Evolutionary conservation across 35 echinoderm and acorn worm genomes (phyloP).

Genomic region (Apostichopus californicus): DNA sequence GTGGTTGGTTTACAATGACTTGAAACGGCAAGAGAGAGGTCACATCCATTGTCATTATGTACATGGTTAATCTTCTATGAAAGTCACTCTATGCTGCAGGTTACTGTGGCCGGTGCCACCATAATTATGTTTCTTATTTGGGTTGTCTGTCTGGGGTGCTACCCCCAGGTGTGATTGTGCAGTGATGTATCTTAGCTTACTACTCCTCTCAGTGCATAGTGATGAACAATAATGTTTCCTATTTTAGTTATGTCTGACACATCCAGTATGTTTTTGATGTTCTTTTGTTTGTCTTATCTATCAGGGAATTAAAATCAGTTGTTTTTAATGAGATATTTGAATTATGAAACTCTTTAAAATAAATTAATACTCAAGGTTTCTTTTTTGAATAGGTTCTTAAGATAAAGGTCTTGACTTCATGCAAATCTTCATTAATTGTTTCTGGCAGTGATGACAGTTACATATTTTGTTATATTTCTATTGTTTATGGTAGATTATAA

Average conservation of each 20-base stretch:
- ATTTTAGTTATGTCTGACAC: not conserved
- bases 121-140: not conserved
- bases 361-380: not conserved
- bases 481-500: constrained; percentile 28
- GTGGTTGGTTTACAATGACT: too few species aligned
- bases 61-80: too few species aligned
- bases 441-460: not conserved
- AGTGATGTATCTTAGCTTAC: not conserved
- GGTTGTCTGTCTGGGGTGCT: not conserved
- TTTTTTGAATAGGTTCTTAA: not conserved
- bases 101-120: not conserved
- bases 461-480: not conserved
- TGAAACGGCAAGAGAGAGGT: too few species aligned
- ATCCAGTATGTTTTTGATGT: not conserved
- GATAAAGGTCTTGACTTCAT: not conserved
- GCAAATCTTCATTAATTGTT: not conserved
- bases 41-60: too few species aligned
- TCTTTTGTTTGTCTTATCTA: not conserved
- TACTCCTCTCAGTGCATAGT: not conserved
- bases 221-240: not conserved
- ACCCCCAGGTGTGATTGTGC: constrained; percentile 1
- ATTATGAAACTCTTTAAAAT: not conserved
- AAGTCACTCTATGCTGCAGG: too few species aligned
- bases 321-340: not conserved
- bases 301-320: not conserved